Percentiles rank a stretch among this genome's conserved stretches.
Evolutionary conservation across 2,797 vertebrate species (phyloP).

Genomic region (Lepilemur ruficaudatus): DNA sequence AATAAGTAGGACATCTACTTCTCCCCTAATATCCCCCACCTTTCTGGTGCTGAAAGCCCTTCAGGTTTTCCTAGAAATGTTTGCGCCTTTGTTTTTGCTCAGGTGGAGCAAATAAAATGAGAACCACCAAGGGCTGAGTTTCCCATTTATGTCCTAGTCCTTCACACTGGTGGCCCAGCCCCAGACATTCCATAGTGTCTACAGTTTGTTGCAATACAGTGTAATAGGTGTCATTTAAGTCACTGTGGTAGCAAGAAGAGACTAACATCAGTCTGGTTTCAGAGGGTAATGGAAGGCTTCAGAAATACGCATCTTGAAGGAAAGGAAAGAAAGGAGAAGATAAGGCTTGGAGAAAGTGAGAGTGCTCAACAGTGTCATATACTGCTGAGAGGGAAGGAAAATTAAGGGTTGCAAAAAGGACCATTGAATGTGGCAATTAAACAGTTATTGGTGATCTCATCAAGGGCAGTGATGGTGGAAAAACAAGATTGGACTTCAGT

Average conservation of each 20-base stretch:
- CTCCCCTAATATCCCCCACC: too few relatives aligned
- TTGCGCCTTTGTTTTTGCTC: background rate
- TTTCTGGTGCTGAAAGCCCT: background rate
- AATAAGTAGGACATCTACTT: background rate
- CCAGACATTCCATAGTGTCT: background rate
- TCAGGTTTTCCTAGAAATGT: slow-evolving; percentile 17
- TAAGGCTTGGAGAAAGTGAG: background rate
- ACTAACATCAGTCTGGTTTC: background rate
- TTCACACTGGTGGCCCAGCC: background rate
- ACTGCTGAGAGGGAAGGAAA: background rate
- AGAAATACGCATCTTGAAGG: background rate
- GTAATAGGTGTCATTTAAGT: background rate
- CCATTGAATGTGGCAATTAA: background rate
- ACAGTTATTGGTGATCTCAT: background rate
- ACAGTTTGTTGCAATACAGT: background rate
- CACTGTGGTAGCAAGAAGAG: background rate
- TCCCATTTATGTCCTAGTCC: background rate
- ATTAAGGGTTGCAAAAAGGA: background rate
- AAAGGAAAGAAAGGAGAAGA: background rate
- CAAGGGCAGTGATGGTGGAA: background rate
- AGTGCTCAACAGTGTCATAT: background rate
- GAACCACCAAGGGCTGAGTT: background rate
- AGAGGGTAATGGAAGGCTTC: background rate
- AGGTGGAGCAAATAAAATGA: background rate
- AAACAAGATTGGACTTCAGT: background rate